Conservation (phyloP, 2,797 vertebrate genomes). For the Peromyscus aztecus region DNA sequence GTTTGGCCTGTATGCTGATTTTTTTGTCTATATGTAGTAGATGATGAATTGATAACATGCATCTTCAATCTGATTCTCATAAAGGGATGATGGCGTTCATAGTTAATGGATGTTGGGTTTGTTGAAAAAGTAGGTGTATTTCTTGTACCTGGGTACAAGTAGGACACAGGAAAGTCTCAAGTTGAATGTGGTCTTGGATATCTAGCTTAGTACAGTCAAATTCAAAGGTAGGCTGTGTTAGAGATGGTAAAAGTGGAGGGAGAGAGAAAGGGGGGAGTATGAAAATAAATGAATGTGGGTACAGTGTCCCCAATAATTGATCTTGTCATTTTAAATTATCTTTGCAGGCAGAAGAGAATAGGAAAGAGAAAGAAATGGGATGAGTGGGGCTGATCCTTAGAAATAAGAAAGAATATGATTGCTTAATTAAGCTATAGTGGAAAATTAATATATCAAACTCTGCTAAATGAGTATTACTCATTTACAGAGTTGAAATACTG, state of each 20-base stretch:
- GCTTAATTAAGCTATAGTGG: not conserved
- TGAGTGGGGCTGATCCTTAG: not conserved
- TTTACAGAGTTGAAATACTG: conserved; percentile 41
- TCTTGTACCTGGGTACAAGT: not conserved
- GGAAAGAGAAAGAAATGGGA: not conserved
- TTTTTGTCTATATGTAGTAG: not conserved
- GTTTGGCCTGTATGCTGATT: not conserved
- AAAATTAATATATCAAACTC: not conserved
- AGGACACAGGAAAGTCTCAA: not conserved
- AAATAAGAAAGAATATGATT: not conserved
- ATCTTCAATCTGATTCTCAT: not conserved
- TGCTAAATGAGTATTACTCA: not conserved
- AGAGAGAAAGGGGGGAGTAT: not conserved
- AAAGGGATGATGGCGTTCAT: not conserved
- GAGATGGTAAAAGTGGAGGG: not conserved
- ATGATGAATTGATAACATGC: not conserved
- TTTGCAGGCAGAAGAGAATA: not conserved
- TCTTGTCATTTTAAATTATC: not conserved
- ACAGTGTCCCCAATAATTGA: not conserved
- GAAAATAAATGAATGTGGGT: not conserved
- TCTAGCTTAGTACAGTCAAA: not conserved
- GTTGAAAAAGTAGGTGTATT: not conserved
- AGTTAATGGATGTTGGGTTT: not conserved
- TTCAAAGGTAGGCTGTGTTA: not conserved
- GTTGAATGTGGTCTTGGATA: not conserved